Evolutionary conservation across 2,888 invertebrate species (phyloP), one percentile per base, ranked within the genome.

Genomic region (Fragum fragum): DNA sequence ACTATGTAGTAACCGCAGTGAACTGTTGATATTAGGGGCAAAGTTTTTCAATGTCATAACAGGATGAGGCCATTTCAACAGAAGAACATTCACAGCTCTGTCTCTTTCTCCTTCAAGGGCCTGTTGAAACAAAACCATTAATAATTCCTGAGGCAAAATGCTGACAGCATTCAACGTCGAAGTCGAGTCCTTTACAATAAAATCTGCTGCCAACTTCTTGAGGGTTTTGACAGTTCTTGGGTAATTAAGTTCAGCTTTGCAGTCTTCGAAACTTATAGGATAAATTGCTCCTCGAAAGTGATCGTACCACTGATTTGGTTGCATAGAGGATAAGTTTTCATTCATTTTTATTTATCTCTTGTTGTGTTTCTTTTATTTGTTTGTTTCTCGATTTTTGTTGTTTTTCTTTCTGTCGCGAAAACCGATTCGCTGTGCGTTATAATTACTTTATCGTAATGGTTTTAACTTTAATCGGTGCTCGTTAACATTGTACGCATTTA

Each of bases 221-320:
- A 93, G 85, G 14, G 91, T 78, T 72, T 87, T 85, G 9, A 90
- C 81, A 55, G 69, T 69, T 28, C 59, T 77, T 29, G 53, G 59
- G 18, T 84, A 87, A 7, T 77, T 71, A 9, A 84, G 79, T 42
- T 81, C 78, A 11, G 39, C 9, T 29, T 23, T 52, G n/a, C 72
- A 78, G 28, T 70, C 57, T 28, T 73, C 59, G 16, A 91, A 83
- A 36, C 90, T 88, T n/a, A 92, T 59, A 1, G 92, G 92, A 70
- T 92, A 93, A 11, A 91, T 86, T 5, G 91, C 91, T 16, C 93
- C 92, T 36, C 87, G 85, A 79, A 90, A 93, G 80, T 91, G 88
- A 69, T 89, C 90, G 81, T 90, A 89, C 90, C 89, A 90, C 57
- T 90, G 79, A 28, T 83, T 74, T n/a, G 88, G 81, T 66, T 87